Percentiles rank a stretch among this genome's conserved stretches.
phyloP scores from a whole-genome alignment of 2,797 vertebrate genomes.

The Falco novaeseelandiae region DNA sequence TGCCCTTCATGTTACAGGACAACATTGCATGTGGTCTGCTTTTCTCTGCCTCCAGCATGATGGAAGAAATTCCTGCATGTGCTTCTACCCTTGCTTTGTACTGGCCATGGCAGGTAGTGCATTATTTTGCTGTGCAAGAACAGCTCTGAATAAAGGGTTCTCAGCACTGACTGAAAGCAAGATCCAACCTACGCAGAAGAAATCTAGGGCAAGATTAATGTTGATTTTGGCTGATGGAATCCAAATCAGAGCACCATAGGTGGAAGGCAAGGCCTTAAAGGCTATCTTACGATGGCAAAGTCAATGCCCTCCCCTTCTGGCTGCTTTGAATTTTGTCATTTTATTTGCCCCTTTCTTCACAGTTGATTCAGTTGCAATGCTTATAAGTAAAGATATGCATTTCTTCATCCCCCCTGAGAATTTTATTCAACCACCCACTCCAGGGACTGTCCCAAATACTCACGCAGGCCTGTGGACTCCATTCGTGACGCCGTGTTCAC shows the following conservation, averaged over 20 bases:
- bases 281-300: neutral
- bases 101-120: neutral
- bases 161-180: neutral
- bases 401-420: neutral
- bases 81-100: neutral
- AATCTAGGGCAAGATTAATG: neutral
- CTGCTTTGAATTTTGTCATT: neutral
- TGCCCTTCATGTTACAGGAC: neutral
- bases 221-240: neutral
- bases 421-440: neutral
- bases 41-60: neutral
- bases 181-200: neutral
- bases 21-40: neutral
- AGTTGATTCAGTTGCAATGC: neutral
- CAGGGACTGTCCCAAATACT: neutral
- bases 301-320: neutral
- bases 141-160: neutral
- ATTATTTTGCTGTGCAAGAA: neutral
- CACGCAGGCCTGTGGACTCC: slow-evolving; percentile 77
- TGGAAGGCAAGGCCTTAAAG: neutral
- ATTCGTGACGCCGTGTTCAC: slow-evolving; percentile 75
- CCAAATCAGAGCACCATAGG: neutral
- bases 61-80: neutral
- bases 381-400: neutral
- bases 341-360: neutral